These are phyloP conservation scores for Macrocentrus cingulum DNA, from an alignment of 1,140 invertebrate species.

Conservation along the genomic window DNA sequence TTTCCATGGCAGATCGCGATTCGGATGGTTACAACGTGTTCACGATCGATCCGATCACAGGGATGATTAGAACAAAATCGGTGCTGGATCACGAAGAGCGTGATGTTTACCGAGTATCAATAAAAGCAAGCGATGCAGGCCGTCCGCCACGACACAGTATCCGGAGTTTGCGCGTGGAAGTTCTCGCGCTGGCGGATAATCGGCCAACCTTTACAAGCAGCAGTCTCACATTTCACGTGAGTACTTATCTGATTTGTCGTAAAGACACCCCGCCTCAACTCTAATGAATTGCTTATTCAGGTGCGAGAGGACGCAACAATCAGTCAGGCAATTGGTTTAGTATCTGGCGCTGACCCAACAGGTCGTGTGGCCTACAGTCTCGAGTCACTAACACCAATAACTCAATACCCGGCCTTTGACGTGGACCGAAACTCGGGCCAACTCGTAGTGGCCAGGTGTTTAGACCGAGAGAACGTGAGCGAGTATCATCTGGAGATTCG, in stretches of 20 bases:
- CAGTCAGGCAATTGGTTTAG: constrained; percentile 76
- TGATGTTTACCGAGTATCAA: constrained; percentile 80
- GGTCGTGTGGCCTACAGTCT: constrained; percentile 82
- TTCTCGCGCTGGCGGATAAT: constrained; percentile 88
- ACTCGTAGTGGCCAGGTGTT: constrained; percentile 77
- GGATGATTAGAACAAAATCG: constrained; percentile 83
- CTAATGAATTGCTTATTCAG: constrained; percentile 54
- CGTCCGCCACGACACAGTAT: constrained; percentile 77
- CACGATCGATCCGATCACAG: constrained; percentile 81
- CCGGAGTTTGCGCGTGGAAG: constrained; percentile 81
- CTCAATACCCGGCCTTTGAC: constrained; percentile 77
- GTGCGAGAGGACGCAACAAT: constrained; percentile 77
- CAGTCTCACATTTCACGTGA: constrained; percentile 82
- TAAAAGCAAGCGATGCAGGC: constrained; percentile 85
- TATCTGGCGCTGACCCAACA: constrained; percentile 73
- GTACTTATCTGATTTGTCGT: constrained; percentile 35
- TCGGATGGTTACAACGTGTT: constrained; percentile 83
- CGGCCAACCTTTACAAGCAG: constrained; percentile 88
- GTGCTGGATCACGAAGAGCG: constrained; percentile 89
- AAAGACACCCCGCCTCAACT: constrained; percentile 11
- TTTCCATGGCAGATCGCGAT: constrained; percentile 65
- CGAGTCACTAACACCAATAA: constrained; percentile 68
- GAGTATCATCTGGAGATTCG: constrained; percentile 86
- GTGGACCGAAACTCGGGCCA: constrained; percentile 83
- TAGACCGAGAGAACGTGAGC: constrained; percentile 82